Base-by-base conservation (phyloP, 2,888 invertebrate genomes). In the Colostygia pectinataria region DNA sequence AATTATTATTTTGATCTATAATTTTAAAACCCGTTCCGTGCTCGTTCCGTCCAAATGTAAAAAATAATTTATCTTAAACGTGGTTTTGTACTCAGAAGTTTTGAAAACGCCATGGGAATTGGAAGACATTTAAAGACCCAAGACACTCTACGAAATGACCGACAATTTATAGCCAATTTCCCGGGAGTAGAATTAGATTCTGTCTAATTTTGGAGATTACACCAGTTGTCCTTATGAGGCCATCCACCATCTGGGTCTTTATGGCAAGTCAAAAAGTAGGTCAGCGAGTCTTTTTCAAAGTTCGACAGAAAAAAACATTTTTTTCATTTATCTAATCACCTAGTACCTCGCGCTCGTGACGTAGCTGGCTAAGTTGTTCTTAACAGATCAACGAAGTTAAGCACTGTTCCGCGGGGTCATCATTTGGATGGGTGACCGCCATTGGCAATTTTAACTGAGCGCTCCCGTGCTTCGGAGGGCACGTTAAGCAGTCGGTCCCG, bases 111-210 rank as follows among this genome's bases (percentile, higher is more conserved):
- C 49, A 66, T 55, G 57, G 55, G 59, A 63, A 65, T 69, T 66
- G 55, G 60, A 63, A 63, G 49, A 51, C 61, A 65, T 63, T 69
- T 67, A 68, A 69, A 53, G 56, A 59, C 57, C 58, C 57, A 56
- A 58, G 63, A 63, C 62, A 66, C 64, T 71, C 69, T 62, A 55
- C 65, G 65, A 61, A 68, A 72, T 72, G 68, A 68, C 73, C 74
- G 67, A 65, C 69, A 74, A 79, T 80, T 77, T 77, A 80, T 77
- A 62, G 73, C 61, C 78, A 74, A 79, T 82, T 77, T 72, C 69
- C 63, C 44, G 41, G 37, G 57, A 68, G 69, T 65, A 64, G 63
- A 66, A 73, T 71, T 66, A 63, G 65, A 66, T 63, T 59, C 63
- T 59, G 63, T 66, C 71, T 65, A 71, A 72, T 70, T 67, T 65